Conservation (phyloP, 2,113 vertebrate species). For the Collichthys lucidus region DNA sequence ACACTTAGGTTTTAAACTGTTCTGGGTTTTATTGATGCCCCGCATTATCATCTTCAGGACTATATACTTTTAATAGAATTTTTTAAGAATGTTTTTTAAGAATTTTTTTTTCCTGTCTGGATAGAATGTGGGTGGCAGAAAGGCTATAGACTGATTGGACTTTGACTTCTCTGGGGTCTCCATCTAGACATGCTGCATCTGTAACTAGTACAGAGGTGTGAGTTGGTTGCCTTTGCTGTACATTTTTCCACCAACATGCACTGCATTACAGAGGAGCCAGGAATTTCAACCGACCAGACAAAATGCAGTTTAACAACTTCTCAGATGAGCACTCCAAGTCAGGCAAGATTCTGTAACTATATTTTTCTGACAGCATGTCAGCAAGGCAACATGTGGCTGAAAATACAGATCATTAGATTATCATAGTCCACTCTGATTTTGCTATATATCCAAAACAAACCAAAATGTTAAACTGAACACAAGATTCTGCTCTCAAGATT, state of each 20-base stretch:
- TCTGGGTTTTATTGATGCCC: background rate
- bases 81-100: background rate
- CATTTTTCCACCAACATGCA: background rate
- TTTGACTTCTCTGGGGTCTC: slow-evolving; percentile 23
- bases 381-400: background rate
- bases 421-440: too few relatives aligned
- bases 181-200: background rate
- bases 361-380: background rate
- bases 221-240: background rate
- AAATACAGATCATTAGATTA: background rate
- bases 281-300: background rate
- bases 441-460: too few relatives aligned
- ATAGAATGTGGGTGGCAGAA: background rate
- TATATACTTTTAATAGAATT: background rate
- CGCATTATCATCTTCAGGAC: slow-evolving; percentile 4
- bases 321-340: background rate
- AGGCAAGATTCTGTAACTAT: background rate
- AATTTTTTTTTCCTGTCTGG: slow-evolving; percentile 1
- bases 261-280: background rate
- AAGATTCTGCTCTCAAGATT: background rate
- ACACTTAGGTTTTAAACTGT: background rate
- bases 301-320: background rate
- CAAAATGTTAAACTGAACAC: slow-evolving; percentile 1
- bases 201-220: background rate
- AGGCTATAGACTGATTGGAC: background rate